Conservation (phyloP, 1,140 invertebrate species). For the Ectropis grisescens region DNA sequence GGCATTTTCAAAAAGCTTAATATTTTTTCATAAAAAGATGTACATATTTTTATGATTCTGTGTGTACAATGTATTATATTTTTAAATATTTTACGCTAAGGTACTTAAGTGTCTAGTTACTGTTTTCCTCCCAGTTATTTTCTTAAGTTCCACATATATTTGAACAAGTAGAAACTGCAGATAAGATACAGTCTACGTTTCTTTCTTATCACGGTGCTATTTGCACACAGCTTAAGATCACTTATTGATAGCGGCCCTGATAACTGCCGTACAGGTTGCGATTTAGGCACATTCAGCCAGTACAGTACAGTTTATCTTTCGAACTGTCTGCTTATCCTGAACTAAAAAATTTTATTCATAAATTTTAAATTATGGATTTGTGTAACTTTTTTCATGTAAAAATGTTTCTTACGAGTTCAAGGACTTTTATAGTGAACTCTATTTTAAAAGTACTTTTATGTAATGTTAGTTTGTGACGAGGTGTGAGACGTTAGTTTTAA, state of each 20-base stretch:
- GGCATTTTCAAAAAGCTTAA: no score
- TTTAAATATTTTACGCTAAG: no score
- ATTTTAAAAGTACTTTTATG: slow-evolving; percentile 29
- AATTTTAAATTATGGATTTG: slow-evolving; percentile 23
- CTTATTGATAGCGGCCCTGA: slow-evolving; percentile 53
- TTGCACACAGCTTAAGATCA: slow-evolving; percentile 63
- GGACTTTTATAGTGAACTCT: slow-evolving; percentile 41
- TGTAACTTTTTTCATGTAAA: slow-evolving; percentile 24
- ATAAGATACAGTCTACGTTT: slow-evolving; percentile 54
- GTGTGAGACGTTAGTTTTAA: no score
- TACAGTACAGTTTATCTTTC: slow-evolving; percentile 31
- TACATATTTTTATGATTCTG: no score
- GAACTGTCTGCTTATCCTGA: slow-evolving; percentile 14
- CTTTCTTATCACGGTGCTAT: slow-evolving; percentile 59
- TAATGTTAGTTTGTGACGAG: slow-evolving; percentile 40
- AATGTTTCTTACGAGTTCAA: slow-evolving; percentile 37
- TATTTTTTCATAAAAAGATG: no score
- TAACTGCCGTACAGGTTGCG: slow-evolving; percentile 36
- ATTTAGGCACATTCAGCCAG: slow-evolving; percentile 6
- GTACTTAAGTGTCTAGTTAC: no score
- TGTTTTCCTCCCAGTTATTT: no score
- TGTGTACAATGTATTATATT: no score
- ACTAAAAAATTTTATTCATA: slow-evolving; percentile 21
- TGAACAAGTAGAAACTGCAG: slow-evolving; percentile 32
- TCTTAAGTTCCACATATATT: slow-evolving; percentile 19